A percentile compares a stretch with the other conserved stretches of the same genome.
These are phyloP conservation scores for Synchiropus splendidus DNA, from an alignment of 2,113 vertebrate genomes.

Conservation along the genomic window DNA sequence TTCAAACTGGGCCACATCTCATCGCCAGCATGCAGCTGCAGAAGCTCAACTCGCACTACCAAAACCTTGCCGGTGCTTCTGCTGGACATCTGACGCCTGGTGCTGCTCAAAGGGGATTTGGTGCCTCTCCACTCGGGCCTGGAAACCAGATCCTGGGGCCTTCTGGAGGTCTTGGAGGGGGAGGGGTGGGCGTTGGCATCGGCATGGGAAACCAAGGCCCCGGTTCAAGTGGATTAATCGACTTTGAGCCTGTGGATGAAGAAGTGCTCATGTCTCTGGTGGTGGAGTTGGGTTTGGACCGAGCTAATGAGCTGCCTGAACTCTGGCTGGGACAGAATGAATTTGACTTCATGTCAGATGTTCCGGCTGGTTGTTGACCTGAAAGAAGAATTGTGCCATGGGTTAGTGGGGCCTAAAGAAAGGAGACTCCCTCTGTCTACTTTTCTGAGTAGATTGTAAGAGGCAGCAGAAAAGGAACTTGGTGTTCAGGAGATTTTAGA, in stretches of 20 bases:
- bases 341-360: slow-evolving; percentile 73
- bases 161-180: slow-evolving; percentile 20
- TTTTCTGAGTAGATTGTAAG: slow-evolving; percentile 14
- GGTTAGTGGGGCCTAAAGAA: slow-evolving; percentile 2
- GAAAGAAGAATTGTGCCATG: too few species aligned
- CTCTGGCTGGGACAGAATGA: slow-evolving; percentile 82
- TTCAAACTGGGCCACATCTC: slow-evolving; percentile 64
- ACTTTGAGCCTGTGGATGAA: slow-evolving; percentile 74
- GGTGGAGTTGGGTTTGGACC: slow-evolving; percentile 76
- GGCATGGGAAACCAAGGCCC: slow-evolving; percentile 29
- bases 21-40: slow-evolving; percentile 76
- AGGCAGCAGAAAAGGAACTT: slow-evolving; percentile 15
- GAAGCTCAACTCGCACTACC: slow-evolving; percentile 77
- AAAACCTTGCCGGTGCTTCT: slow-evolving; percentile 31
- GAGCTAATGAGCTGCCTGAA: slow-evolving; percentile 75
- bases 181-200: slow-evolving; percentile 25
- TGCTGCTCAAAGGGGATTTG: slow-evolving; percentile 41
- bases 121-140: slow-evolving; percentile 5
- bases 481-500: neutral
- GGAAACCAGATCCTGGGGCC: slow-evolving; percentile 43
- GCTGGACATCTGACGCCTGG: slow-evolving; percentile 19
- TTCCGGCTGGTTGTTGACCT: slow-evolving; percentile 64
- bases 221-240: slow-evolving; percentile 51
- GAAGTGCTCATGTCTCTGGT: slow-evolving; percentile 77
- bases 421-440: slow-evolving; percentile 11